Percentiles rank a stretch among this genome's conserved stretches.
These are phyloP conservation scores for Periparus ater DNA, from an alignment of 2,797 vertebrate species.

Conservation along the genomic window DNA sequence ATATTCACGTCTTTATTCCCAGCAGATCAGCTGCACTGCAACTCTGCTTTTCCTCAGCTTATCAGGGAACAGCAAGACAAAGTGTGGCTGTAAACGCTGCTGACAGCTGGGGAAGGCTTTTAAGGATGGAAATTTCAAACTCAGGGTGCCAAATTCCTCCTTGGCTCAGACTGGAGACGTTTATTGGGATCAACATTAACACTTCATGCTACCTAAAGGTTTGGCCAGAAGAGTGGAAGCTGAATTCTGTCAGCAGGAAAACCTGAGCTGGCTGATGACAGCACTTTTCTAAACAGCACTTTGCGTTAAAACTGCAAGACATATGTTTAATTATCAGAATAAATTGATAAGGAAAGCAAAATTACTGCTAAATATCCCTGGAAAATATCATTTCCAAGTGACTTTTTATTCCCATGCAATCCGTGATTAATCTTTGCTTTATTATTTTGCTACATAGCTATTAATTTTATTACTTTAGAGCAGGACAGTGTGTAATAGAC, in stretches of 20 bases:
- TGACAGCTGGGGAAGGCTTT: not conserved
- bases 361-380: not conserved
- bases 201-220: not conserved
- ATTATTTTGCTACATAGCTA: not conserved
- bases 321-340: not conserved
- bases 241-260: not conserved
- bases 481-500: not conserved
- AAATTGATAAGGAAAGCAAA: not conserved
- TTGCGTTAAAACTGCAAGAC: not conserved
- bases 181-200: not conserved
- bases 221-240: not conserved
- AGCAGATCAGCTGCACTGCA: not conserved
- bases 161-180: not conserved
- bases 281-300: not conserved
- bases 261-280: not conserved
- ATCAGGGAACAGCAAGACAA: not conserved
- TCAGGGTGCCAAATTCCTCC: not conserved
- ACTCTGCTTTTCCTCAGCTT: not conserved
- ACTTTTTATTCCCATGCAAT: not conserved
- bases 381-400: not conserved
- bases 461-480: not conserved
- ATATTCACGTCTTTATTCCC: not conserved
- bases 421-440: not conserved
- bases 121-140: not conserved
- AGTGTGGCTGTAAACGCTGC: accelerated